Percentiles rank a stretch among this genome's conserved stretches.
Evolutionary conservation across 2,113 vertebrate species (phyloP).

Genomic region (Ciconia maguari): DNA sequence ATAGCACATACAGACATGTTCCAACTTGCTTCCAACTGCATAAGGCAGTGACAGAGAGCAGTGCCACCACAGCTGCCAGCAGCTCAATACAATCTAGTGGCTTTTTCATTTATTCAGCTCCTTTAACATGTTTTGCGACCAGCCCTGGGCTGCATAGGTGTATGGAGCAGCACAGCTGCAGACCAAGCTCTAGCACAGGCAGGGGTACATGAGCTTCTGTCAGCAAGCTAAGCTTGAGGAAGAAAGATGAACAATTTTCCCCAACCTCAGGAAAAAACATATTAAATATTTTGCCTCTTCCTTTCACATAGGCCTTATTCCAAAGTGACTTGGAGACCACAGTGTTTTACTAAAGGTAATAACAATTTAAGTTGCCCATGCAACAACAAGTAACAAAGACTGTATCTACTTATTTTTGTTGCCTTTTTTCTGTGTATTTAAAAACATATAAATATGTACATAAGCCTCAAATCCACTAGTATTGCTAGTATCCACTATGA

Average conservation of each 20-base stretch:
- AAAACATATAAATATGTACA: neutral
- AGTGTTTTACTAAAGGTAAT: neutral
- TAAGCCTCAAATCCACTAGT: neutral
- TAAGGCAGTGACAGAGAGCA: neutral
- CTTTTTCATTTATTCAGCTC: neutral
- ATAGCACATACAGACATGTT: neutral
- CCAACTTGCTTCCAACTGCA: neutral
- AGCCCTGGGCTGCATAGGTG: neutral
- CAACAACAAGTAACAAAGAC: neutral
- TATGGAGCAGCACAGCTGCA: neutral
- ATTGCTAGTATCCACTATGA: neutral
- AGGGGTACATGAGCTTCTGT: accelerated
- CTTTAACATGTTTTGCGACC: neutral
- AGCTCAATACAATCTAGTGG: neutral
- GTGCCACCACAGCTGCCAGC: neutral
- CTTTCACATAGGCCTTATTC: neutral
- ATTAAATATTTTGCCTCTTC: neutral
- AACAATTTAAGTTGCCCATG: neutral
- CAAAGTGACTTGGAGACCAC: neutral
- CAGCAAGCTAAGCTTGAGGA: neutral
- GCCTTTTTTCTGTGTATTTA: neutral
- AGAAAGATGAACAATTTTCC: neutral
- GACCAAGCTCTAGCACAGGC: neutral
- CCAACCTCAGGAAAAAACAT: neutral
- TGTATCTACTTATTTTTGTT: neutral